Percentiles rank a stretch among this genome's conserved stretches.
Conservation (phyloP, 2,113 vertebrate species). For the Dipodomys spectabilis region DNA sequence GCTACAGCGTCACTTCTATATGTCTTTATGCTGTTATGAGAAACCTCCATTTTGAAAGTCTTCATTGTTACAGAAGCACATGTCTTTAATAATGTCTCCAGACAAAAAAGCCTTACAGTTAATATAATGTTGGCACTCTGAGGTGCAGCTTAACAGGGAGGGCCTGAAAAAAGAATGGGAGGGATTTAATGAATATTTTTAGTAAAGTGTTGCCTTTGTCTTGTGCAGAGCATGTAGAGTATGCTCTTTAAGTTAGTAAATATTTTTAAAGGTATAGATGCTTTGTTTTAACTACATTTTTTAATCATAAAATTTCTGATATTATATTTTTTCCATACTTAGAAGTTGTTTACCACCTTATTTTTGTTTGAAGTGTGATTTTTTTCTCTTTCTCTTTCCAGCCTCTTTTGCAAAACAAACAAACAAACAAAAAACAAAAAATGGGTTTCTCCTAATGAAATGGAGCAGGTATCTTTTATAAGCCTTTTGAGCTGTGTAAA, state of each 20-base stretch:
- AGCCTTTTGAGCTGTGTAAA: slow-evolving; percentile 98
- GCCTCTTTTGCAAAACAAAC: slow-evolving; percentile 61
- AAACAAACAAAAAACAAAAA: not conserved
- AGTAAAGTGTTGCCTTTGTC: slow-evolving; percentile 95
- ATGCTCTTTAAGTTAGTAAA: slow-evolving; percentile 88
- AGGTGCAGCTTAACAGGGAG: slow-evolving; percentile 85
- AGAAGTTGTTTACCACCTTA: slow-evolving; percentile 93
- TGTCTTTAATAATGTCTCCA: slow-evolving; percentile 88
- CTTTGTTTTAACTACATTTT: slow-evolving; percentile 90
- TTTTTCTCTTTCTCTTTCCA: slow-evolving; percentile 67
- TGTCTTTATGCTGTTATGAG: slow-evolving; percentile 80
- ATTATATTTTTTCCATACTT: slow-evolving; percentile 89
- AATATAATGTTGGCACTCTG: slow-evolving; percentile 89
- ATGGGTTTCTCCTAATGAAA: slow-evolving; percentile 91
- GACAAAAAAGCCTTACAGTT: slow-evolving; percentile 96
- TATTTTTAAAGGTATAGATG: slow-evolving; percentile 92
- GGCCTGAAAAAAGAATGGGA: slow-evolving; percentile 86
- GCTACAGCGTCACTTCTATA: not conserved
- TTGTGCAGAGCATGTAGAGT: slow-evolving; percentile 90
- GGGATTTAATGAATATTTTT: slow-evolving; percentile 92
- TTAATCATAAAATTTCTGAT: slow-evolving; percentile 91
- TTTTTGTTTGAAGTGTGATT: slow-evolving; percentile 94
- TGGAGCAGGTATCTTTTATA: slow-evolving; percentile 96
- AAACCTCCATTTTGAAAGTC: slow-evolving; percentile 82
- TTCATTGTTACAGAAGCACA: slow-evolving; percentile 89